Conservation (phyloP, 2,113 vertebrate genomes). For the Sarotherodon lohbergeri region DNA sequence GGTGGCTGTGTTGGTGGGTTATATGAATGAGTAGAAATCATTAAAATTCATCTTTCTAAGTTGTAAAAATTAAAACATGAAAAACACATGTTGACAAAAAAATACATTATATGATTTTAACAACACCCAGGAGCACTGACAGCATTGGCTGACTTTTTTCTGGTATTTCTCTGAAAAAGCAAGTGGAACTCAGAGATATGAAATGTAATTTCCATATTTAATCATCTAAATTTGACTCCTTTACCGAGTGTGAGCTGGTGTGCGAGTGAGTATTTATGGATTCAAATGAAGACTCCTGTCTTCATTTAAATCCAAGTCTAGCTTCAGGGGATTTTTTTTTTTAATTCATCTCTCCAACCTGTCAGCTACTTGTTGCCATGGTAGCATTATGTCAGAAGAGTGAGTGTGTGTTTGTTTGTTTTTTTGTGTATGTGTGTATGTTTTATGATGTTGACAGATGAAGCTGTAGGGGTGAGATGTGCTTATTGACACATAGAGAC, state of each 20-base stretch:
- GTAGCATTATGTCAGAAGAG: conserved; percentile 19
- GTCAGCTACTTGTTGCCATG: conserved; percentile 51
- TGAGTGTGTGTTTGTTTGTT: not conserved
- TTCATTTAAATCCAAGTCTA: not conserved
- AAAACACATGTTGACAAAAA: not conserved
- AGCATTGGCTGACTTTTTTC: not conserved
- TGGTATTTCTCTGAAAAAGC: not conserved
- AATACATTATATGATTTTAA: not conserved
- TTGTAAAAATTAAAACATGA: not conserved
- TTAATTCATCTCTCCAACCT: not conserved
- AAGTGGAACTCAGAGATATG: not conserved
- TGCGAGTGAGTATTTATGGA: not conserved
- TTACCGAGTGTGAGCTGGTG: not conserved
- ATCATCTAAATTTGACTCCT: not conserved
- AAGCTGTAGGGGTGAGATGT: not conserved
- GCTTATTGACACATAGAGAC: not conserved
- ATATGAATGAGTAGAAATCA: not conserved
- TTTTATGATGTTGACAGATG: not conserved
- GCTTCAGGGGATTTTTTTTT: not conserved
- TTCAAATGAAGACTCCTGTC: not conserved
- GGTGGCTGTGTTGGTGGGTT: not conserved
- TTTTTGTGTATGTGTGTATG: not conserved
- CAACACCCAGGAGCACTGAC: not conserved
- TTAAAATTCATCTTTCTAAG: not conserved
- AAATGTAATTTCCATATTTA: conserved; percentile 23